Base-by-base conservation (phyloP, 2,113 vertebrate genomes). In the Antennarius striatus region DNA sequence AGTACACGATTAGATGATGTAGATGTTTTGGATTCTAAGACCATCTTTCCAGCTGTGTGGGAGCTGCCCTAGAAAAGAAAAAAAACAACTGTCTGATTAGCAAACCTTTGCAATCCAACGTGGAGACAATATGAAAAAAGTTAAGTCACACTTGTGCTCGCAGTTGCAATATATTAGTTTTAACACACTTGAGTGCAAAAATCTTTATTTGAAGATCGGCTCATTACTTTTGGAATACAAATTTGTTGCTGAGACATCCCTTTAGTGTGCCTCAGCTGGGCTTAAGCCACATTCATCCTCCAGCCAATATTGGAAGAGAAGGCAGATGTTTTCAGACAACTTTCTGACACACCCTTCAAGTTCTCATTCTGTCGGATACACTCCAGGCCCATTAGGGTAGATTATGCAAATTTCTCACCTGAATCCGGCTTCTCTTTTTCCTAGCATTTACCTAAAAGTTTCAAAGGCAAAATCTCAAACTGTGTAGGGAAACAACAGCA, bases 261-360 rank as follows among this genome's bases (percentile, higher is more conserved):
- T 49, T 69, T 22, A 58, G 39, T 42, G 14, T 49, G 42, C 51
- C 51, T 54, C 46, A 50, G 22, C 43, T 53, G 59, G n/a, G 36
- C 14, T 53, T 29, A 43, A 3, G 40, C 43, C 5, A 72, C 50
- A 48, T 53, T 75, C 60, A 48, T 51, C 43, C 15, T 61, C 32
- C 3, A 60, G 46, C 50, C 68, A 72, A 36, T 68, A 55, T 70
- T 66, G 73, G 50, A 56, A 66, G 48, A 79, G 62, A 43, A 66
- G 58, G 51, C 72, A 81, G 69, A 77, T 84, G 75, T 83, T 58
- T 78, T 73, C 42, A 56, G 68, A 75, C 58, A 68, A 64, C 51
- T 73, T 47, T 81, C 45, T 65, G 77, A 84, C 77, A 85, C 67
- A 61, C 75, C 63, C 72, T 71, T 73, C n/a, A 56, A 75, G 65